Evolutionary conservation across 1,140 invertebrate species (phyloP), one percentile per base, ranked within the genome.

Genomic region (Mylabris phalerata): DNA sequence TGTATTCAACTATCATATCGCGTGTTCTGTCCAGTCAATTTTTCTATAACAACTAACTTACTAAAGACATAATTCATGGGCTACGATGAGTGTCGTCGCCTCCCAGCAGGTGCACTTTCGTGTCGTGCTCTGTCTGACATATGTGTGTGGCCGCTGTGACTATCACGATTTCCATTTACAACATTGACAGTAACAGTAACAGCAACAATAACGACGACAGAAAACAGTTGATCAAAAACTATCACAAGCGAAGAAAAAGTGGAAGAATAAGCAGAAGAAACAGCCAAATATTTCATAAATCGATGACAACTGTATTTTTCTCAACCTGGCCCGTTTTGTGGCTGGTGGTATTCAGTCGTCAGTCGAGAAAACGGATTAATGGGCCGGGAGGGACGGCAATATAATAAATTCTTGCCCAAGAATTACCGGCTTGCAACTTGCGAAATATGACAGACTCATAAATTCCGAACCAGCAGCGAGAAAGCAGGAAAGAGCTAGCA

Each of bases 391-490:
- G 69, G 70, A 68, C 65, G 51, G 67, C 61, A 59, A 39, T 45
- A 65, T 69, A 73, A 73, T 73, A 73, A 72, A 73, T 73, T 73
- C 66, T 65, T 66, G 65, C 62, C 69, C 69, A 72, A 68, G 70
- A 73, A 73, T 73, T 73, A 73, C 71, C 69, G 68, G 69, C 70
- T 65, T 71, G 71, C 71, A 70, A 72, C 63, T 73, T 72, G 70
- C 71, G 69, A 73, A 73, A 71, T 73, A 73, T 73, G 71, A 72
- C 71, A 72, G 66, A 48, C 52, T 73, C 70, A 72, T 73, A 73
- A 73, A 73, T 73, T 66, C 58, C 55, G 59, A 57, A 63, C 19
- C 59, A 54, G 39, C 47, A 57, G 61, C 62, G 64, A 67, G 62
- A 67, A 62, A 65, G 64, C 62, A 61, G 59, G 63, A 65, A 63